Evolutionary conservation across 2,113 vertebrate species (phyloP).

Genomic region (Mustelus asterias): DNA sequence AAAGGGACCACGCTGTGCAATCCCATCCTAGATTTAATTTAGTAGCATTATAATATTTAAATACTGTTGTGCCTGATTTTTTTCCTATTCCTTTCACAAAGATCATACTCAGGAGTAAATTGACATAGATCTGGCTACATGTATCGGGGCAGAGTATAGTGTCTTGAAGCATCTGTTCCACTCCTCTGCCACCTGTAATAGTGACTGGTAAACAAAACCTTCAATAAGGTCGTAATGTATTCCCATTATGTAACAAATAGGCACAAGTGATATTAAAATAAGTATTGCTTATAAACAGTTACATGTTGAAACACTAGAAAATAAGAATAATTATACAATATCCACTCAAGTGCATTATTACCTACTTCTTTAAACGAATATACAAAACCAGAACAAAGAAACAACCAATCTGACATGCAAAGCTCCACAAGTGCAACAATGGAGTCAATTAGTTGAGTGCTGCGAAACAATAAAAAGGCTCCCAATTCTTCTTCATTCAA

Average conservation of each 20-base stretch:
- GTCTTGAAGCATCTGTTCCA: not conserved
- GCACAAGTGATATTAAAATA: not conserved
- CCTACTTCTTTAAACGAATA: not conserved
- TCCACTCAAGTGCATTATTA: not conserved
- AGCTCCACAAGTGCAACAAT: not conserved
- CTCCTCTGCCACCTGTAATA: not conserved
- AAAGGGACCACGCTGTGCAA: not conserved
- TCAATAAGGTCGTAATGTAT: not conserved
- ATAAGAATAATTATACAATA: not conserved
- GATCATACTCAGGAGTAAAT: not conserved
- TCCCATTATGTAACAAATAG: not conserved
- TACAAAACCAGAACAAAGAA: not conserved
- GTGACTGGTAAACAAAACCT: not conserved
- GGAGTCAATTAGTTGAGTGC: not conserved
- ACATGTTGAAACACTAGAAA: not conserved
- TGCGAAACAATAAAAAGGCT: not conserved
- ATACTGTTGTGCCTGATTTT: not conserved
- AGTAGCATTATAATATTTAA: not conserved
- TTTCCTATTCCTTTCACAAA: not conserved
- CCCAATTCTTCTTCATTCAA: not conserved
- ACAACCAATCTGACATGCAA: not conserved
- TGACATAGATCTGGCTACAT: not conserved
- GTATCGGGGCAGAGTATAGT: not conserved
- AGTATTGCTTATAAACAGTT: not conserved
- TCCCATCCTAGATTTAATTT: not conserved